Conservation (phyloP, 2,888 invertebrate species). For the Octonoba sinensis region DNA sequence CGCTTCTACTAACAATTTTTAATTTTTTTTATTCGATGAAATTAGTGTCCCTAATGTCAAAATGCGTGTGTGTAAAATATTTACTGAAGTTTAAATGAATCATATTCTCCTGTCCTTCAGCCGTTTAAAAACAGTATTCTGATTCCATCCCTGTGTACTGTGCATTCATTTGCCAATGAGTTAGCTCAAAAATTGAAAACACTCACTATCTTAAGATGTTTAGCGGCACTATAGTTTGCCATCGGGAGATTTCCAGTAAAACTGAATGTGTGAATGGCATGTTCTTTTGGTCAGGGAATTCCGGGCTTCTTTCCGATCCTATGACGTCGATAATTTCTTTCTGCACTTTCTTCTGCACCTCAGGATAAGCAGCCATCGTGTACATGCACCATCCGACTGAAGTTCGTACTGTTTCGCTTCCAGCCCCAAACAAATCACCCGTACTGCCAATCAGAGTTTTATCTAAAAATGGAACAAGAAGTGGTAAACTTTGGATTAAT, state of each 20-base stretch:
- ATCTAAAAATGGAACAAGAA: conserved; percentile 31
- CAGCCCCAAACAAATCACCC: conserved; percentile 57
- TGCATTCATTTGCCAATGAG: too few species aligned
- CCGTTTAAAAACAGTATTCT: too few species aligned
- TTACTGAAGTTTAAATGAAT: too few species aligned
- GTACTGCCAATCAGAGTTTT: conserved; percentile 43
- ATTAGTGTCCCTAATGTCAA: too few species aligned
- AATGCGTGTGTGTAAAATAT: too few species aligned
- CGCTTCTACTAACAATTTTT: too few species aligned
- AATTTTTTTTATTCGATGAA: too few species aligned
- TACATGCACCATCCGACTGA: conserved; percentile 72
- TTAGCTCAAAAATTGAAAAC: background rate
- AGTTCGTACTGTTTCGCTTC: conserved; percentile 63
- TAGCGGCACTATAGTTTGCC: conserved; percentile 74
- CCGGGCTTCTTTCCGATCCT: conserved; percentile 75
- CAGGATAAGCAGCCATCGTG: conserved; percentile 75
- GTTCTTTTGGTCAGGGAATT: conserved; percentile 76
- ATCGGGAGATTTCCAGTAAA: conserved; percentile 81
- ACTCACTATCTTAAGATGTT: conserved; percentile 56
- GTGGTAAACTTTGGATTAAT: background rate
- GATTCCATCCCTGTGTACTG: too few species aligned
- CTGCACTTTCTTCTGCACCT: conserved; percentile 76
- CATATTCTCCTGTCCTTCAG: too few species aligned
- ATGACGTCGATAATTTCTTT: conserved; percentile 76
- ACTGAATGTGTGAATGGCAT: conserved; percentile 86